phyloP scores from a whole-genome alignment of 1,140 invertebrate genomes.

The Plectrocnemia conspersa region DNA sequence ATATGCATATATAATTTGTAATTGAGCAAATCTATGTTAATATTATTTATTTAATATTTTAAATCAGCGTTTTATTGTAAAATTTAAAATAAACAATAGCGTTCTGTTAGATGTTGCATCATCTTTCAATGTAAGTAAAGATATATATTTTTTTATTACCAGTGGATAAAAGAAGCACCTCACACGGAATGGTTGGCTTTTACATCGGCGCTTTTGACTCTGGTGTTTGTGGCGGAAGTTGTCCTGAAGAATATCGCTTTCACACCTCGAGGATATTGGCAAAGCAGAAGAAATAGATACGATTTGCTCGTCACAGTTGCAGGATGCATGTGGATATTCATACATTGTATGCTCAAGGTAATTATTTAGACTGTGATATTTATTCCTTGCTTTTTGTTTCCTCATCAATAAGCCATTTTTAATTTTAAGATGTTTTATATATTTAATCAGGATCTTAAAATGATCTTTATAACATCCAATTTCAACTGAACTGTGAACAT shows the following conservation, averaged over 20 bases:
- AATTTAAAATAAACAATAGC: not conserved
- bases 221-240: constrained; percentile 88
- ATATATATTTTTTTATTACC: constrained; percentile 38
- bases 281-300: constrained; percentile 94
- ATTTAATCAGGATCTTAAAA: no score
- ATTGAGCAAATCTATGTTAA: no score
- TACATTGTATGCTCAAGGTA: constrained; percentile 86
- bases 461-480: no score
- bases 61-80: no score
- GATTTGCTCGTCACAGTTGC: constrained; percentile 95
- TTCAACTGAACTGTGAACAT: no score
- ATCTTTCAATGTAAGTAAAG: constrained; percentile 19
- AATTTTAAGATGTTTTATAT: no score
- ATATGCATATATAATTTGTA: constrained; percentile 11
- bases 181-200: constrained; percentile 79
- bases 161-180: constrained; percentile 77
- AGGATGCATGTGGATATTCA: constrained; percentile 94
- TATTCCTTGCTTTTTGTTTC: no score
- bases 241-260: constrained; percentile 99
- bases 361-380: no score
- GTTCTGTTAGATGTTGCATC: not conserved
- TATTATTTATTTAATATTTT: no score
- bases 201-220: constrained; percentile 78
- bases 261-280: constrained; percentile 96
- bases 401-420: no score